Conservation (phyloP, 2,888 invertebrate genomes). For the Penaeus monodon region DNA sequence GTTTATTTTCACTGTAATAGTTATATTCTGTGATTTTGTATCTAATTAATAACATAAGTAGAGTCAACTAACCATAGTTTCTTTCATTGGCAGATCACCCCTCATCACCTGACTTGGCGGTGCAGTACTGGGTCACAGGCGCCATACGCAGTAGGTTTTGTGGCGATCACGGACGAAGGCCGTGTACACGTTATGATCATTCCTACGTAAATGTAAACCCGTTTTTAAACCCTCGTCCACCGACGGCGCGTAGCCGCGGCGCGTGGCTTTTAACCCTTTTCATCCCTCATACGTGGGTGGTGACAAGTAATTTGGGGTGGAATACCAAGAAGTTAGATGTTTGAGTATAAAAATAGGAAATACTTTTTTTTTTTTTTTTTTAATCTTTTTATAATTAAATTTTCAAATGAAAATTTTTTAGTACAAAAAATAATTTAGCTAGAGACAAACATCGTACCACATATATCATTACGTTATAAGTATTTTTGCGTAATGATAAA, state of each 20-base stretch:
- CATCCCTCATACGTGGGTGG: slow-evolving; percentile 71
- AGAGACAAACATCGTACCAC: too few relatives aligned
- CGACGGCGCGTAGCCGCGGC: slow-evolving; percentile 67
- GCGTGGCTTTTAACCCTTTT: slow-evolving; percentile 70
- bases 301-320: slow-evolving; percentile 43
- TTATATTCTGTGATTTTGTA: background rate
- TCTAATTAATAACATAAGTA: background rate
- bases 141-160: slow-evolving; percentile 72
- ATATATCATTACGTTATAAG: too few relatives aligned
- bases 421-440: too few relatives aligned
- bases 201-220: slow-evolving; percentile 74
- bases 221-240: slow-evolving; percentile 47
- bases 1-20: background rate
- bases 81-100: slow-evolving; percentile 69
- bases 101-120: slow-evolving; percentile 72
- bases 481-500: too few relatives aligned
- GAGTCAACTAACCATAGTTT: background rate
- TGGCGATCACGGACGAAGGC: slow-evolving; percentile 72
- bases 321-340: background rate
- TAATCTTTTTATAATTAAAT: too few relatives aligned
- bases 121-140: slow-evolving; percentile 72
- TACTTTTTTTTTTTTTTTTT: too few relatives aligned
- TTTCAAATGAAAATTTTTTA: too few relatives aligned
- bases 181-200: slow-evolving; percentile 66
- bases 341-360: background rate